Evolutionary conservation across 2,888 invertebrate genomes (phyloP), one percentile per base, ranked within the genome.

Genomic region (Xanthorhoe designata): DNA sequence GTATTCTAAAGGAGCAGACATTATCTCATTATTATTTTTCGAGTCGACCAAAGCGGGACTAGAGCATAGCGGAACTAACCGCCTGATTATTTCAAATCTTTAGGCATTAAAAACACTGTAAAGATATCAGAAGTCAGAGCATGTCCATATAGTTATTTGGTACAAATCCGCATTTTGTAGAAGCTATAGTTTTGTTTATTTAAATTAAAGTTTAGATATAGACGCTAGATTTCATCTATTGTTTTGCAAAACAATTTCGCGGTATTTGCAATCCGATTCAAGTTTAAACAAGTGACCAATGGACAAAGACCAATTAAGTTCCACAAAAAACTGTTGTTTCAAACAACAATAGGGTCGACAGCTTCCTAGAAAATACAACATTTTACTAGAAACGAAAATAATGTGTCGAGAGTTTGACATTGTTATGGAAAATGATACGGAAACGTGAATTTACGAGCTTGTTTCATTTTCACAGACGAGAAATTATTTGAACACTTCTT

Each of bases 401-500:
- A 84, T 81, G 79, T 78, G 85, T 83, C 81, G 82, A 78, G 79
- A 85, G 78, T 86, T 85, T 81, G 80, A 83, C 81, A 82, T 85
- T 86, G 81, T 87, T 86, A 84, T 78, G 77, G 83, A 85, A 82
- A 85, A 85, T 84, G 81, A 84, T 81, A 82, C 80, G 81, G 83
- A 84, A 88, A 85, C 79, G 76, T 76, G 75, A 85, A 88, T 87
- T 89, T 87, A 87, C 81, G 78, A 79, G 69, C 75, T 72, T 75
- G 76, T 83, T 83, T 79, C 79, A 78, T 78, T 78, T 77, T 77
- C 24, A 51, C 19, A 51, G 51, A 59, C 79, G 77, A 80, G 81
- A 83, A 87, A 87, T 80, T 83, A 85, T 85, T 84, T 88, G 35
- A 86, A 82, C 80, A 84, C 85, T 89, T 78, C 82, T 84, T 79